Evolutionary conservation across 2,888 invertebrate genomes (phyloP), one percentile per base, ranked within the genome.

Genomic region (Tachina grossa): DNA sequence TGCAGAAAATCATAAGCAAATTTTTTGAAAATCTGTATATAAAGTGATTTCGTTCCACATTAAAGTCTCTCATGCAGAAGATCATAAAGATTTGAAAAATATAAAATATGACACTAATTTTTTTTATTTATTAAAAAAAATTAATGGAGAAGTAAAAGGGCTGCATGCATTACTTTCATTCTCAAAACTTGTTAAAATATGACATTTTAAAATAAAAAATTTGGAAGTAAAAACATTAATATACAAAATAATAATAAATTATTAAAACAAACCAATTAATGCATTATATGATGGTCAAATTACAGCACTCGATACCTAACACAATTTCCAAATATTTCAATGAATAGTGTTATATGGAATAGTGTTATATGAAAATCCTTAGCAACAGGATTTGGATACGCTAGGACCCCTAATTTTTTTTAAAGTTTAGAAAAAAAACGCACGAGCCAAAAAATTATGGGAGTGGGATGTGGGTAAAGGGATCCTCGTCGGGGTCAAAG

Each of bases 151-250:
- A 63, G 10, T n/a, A 61, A 63, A 53, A 61, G 9, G 8, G 4
- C 43, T 55, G 45, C 3, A 65, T 45, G n/a, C 53, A 81, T 74
- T 66, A 74, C 80, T 81, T 81, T 81, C 80, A 66, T 68, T 61
- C 19, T n/a, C n/a, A 68, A 74, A 68, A 57, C 43, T 72, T 57
- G 57, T 74, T 68, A 66, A 81, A 74, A 59, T 10, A 51, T 10
- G 13, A 22, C 43, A 59, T 51, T 10, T 22, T 43, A 22, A 45
- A 63, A 53, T 22, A 31, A 43, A 69, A 43, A 69, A 53, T 22
- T 43, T 41, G 9, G 16, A 31, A 31, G 31, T 0, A 61, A 41
- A 61, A 61, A 43, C n/a, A 51, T 61, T 61, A 16, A 31, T n/a
- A 65, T 14, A 59, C 47, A 72, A 72, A 47, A 57, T 47, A 72